Base-by-base conservation (phyloP, 1,140 invertebrate species). In the Pseudoatta argentina region DNA sequence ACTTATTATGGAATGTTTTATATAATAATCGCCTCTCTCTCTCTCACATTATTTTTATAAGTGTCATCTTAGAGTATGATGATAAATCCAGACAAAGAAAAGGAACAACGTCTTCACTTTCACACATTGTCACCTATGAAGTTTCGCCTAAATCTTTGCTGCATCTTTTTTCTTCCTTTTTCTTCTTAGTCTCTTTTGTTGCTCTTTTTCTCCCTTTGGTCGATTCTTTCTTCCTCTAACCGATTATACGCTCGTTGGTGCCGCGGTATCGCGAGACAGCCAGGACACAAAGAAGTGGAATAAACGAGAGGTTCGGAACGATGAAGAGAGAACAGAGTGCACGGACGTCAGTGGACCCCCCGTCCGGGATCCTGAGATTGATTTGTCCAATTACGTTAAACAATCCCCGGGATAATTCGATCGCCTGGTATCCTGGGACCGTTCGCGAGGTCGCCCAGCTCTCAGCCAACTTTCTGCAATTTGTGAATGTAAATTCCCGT, bases 311-410 rank as follows among this genome's bases (percentile, higher is more conserved):
- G 63, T 66, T 55, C 63, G 72, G 30, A 57, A 76, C 57, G 85
- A 88, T 69, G 77, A 88, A 76, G 77, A 77, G 30, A 61, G 76
- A 86, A 75, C 81, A n/a, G 55, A 72, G 79, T 51, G 69, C 59
- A 69, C 76, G 55, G 48, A 71, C 48, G 86, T 83, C 64, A 71
- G 71, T 61, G 55, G 55, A 27, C 53, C 63, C 77, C 51, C 57
- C 66, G 81, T 53, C 82, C 4, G 61, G 55, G 69, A 73, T 72
- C 75, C 44, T 72, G 87, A 89, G 88, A 89, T 88, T 86, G 87
- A 89, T 88, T 89, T 91, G 91, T 94, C 93, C 93, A 94, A 94
- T 94, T 93, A 94, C 91, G 91, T 90, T 93, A 93, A 93, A 93
- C 93, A 93, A 94, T 94, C 91, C 90, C 69, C 61, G 66, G 57